Conservation (phyloP, 2,113 vertebrate genomes). For the Myocastor coypus region DNA sequence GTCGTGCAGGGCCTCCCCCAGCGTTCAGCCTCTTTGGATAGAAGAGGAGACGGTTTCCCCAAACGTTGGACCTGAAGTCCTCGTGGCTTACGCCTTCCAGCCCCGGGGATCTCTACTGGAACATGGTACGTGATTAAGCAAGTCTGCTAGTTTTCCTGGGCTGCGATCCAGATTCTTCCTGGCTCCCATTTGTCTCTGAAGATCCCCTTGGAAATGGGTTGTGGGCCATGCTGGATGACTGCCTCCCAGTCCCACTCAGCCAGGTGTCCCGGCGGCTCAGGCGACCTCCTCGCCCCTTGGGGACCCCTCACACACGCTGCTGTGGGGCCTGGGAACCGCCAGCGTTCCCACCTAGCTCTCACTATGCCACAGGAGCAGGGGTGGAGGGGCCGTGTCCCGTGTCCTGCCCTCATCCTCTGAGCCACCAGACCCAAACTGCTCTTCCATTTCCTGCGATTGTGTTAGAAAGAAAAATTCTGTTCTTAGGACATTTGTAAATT, state of each 20-base stretch:
- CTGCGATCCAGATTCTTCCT: background rate
- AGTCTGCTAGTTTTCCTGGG: background rate
- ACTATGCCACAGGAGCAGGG: fast-evolving
- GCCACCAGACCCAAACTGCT: background rate
- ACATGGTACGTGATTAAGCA: no score
- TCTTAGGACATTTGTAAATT: conserved; percentile 6
- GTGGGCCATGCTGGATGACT: background rate
- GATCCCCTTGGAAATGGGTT: background rate
- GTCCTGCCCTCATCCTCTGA: no score
- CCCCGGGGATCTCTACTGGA: background rate
- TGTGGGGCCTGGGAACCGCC: background rate
- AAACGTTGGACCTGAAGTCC: background rate
- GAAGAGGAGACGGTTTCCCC: background rate
- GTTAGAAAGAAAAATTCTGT: background rate
- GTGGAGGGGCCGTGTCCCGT: no score
- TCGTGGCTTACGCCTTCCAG: background rate
- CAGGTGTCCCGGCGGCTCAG: background rate
- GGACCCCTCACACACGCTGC: background rate
- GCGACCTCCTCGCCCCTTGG: background rate
- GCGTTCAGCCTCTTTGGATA: background rate
- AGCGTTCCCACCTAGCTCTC: no score
- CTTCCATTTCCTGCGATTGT: background rate
- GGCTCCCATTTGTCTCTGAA: background rate
- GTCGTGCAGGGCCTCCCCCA: background rate
- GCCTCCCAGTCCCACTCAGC: no score